Conservation (phyloP, 92 coral and sea anemone genomes). For the Blastomussa wellsi region DNA sequence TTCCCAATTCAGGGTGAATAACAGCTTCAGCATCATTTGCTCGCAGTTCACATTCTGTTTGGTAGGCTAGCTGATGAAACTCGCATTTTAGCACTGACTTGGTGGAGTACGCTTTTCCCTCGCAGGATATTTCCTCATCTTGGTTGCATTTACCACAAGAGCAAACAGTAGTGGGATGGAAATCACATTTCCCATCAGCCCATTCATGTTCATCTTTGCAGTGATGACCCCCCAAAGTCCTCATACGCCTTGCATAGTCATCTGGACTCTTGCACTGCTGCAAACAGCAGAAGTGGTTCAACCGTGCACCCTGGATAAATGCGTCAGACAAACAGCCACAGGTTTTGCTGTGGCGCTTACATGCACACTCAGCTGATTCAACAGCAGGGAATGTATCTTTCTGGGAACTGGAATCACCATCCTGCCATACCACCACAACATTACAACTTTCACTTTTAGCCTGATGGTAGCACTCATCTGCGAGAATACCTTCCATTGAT, state of each 20-base stretch:
- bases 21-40: conserved; percentile 54
- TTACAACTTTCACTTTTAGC: conserved; percentile 40
- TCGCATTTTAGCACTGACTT: conserved; percentile 29
- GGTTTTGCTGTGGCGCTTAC: conserved; percentile 50
- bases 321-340: conserved; percentile 26
- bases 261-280: conserved; percentile 32
- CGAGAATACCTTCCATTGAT: conserved; percentile 48
- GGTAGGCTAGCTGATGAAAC: conserved; percentile 14
- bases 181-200: conserved; percentile 36
- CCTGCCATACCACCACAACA: conserved; percentile 56
- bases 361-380: conserved; percentile 38
- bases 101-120: conserved; percentile 42
- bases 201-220: conserved; percentile 34
- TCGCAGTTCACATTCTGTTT: conserved; percentile 56
- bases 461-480: conserved; percentile 36
- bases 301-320: conserved; percentile 30
- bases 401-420: conserved; percentile 40
- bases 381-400: conserved; percentile 28
- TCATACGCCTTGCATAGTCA: conserved; percentile 49
- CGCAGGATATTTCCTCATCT: conserved; percentile 29
- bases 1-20: conserved; percentile 54
- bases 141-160: conserved; percentile 34
- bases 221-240: conserved; percentile 21
- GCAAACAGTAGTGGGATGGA: conserved; percentile 28
- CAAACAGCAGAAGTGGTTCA: conserved; percentile 50